Conservation (phyloP, 1,140 invertebrate species). For the Pseudomyrmex dendroicus region DNA sequence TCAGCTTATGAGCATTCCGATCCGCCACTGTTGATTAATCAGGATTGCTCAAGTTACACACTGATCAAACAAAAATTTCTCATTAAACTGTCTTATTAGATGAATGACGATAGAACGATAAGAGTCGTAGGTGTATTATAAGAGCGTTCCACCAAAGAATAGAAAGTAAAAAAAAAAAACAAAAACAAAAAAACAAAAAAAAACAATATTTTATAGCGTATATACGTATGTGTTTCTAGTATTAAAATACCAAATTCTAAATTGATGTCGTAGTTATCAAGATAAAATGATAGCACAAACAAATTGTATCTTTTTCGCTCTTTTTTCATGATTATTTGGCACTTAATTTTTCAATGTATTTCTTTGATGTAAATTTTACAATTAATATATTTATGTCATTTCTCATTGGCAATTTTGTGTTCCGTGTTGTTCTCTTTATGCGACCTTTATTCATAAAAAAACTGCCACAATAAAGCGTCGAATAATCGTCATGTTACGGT, state of each 20-base stretch:
- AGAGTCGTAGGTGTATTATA: not conserved
- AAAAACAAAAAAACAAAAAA: conserved; percentile 14
- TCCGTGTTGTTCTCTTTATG: not conserved
- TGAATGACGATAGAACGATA: no score
- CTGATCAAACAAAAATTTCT: conserved; percentile 22
- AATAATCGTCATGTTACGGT: not conserved
- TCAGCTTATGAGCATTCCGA: conserved; percentile 28
- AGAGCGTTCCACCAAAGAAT: not conserved
- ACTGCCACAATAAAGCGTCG: not conserved
- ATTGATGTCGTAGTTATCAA: conserved; percentile 65
- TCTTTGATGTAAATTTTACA: conserved; percentile 13
- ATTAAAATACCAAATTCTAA: conserved; percentile 70
- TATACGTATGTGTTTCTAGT: not conserved
- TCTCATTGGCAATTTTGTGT: conserved; percentile 4
- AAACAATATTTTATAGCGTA: conserved; percentile 32
- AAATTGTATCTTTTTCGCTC: not conserved
- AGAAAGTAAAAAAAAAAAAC: conserved; percentile 26
- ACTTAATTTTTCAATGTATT: not conserved
- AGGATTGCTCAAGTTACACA: conserved; percentile 34
- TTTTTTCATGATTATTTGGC: not conserved
- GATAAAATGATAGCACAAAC: conserved; percentile 30
- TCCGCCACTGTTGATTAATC: conserved; percentile 44
- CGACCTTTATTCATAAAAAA: not conserved
- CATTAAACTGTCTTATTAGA: not conserved
- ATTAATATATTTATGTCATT: not conserved